A percentile compares a stretch with the other conserved stretches of the same genome.
phyloP scores from a whole-genome alignment of 2,888 invertebrate species.

The Nysson spinosus region DNA sequence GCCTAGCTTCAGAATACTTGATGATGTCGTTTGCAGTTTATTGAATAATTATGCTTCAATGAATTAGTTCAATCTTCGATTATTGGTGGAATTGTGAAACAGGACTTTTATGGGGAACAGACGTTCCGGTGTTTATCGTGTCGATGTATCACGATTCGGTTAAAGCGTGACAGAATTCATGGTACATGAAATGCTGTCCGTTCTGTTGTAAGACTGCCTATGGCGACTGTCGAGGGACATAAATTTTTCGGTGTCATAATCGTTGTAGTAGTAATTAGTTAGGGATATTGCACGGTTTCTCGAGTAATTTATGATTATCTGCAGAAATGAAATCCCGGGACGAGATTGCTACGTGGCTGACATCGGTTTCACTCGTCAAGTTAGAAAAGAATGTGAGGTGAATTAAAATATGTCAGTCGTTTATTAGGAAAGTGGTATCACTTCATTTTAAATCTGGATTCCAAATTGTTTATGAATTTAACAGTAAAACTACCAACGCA shows the following conservation, averaged over 20 bases:
- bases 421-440: too few species aligned
- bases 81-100: too few species aligned
- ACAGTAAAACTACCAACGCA: too few species aligned
- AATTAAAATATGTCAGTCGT: too few species aligned
- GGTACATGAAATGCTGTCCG: slow-evolving; percentile 13
- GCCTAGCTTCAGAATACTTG: slow-evolving; percentile 47
- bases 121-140: too few species aligned
- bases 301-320: slow-evolving; percentile 35
- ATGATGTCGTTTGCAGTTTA: too few species aligned
- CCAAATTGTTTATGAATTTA: too few species aligned
- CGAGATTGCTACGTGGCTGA: slow-evolving; percentile 10
- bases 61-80: too few species aligned
- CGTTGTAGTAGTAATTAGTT: slow-evolving; percentile 31
- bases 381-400: slow-evolving; percentile 35
- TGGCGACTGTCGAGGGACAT: slow-evolving; percentile 47
- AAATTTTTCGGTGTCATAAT: slow-evolving; percentile 32
- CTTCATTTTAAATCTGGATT: too few species aligned
- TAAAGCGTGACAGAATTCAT: background rate
- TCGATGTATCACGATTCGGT: too few species aligned
- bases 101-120: too few species aligned
- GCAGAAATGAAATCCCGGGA: slow-evolving; percentile 15
- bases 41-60: too few species aligned
- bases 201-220: slow-evolving; percentile 38
- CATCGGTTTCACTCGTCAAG: slow-evolving; percentile 20
- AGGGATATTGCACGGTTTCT: slow-evolving; percentile 40